Percentiles rank a stretch among this genome's conserved stretches.
phyloP scores from a whole-genome alignment of 37 sponge, comb jelly and placozoan genomes.

The Hexactinellida sp. region DNA sequence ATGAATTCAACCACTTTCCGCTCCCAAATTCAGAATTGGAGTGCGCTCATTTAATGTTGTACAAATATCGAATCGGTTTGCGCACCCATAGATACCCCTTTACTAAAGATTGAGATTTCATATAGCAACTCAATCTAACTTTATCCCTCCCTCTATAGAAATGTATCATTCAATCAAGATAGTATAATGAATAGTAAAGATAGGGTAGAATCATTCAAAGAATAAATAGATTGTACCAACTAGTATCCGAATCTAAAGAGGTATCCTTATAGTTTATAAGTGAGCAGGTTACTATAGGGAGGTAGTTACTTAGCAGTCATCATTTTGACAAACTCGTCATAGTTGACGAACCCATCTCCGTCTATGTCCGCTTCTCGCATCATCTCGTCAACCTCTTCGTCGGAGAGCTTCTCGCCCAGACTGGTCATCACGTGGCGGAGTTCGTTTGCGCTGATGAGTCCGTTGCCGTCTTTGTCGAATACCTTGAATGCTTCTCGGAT shows the following conservation, averaged over 20 bases:
- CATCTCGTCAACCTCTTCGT: constrained; percentile 48
- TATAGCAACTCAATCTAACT: too few species aligned
- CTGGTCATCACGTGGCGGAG: constrained; percentile 37
- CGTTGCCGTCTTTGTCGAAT: constrained; percentile 26
- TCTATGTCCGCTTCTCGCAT: constrained; percentile 42
- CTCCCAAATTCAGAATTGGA: too few species aligned
- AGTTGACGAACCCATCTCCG: constrained; percentile 45
- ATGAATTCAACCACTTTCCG: too few species aligned
- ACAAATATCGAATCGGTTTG: too few species aligned
- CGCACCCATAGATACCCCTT: too few species aligned
- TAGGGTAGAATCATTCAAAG: not conserved
- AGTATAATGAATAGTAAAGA: not conserved
- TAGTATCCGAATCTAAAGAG: not conserved
- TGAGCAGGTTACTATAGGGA: not conserved
- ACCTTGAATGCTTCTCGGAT: constrained; percentile 28
- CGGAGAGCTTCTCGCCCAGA: constrained; percentile 46
- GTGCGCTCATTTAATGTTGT: too few species aligned
- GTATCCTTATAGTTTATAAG: too few species aligned
- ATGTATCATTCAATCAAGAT: too few species aligned
- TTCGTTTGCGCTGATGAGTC: constrained; percentile 21
- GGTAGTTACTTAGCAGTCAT: constrained; percentile 29
- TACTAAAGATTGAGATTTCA: too few species aligned
- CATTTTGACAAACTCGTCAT: constrained; percentile 46
- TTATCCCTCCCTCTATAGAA: too few species aligned
- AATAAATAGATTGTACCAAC: not conserved